Percentiles rank a stretch among this genome's conserved stretches.
Conservation (phyloP, 2,888 invertebrate genomes). For the Miltochrista miniata region DNA sequence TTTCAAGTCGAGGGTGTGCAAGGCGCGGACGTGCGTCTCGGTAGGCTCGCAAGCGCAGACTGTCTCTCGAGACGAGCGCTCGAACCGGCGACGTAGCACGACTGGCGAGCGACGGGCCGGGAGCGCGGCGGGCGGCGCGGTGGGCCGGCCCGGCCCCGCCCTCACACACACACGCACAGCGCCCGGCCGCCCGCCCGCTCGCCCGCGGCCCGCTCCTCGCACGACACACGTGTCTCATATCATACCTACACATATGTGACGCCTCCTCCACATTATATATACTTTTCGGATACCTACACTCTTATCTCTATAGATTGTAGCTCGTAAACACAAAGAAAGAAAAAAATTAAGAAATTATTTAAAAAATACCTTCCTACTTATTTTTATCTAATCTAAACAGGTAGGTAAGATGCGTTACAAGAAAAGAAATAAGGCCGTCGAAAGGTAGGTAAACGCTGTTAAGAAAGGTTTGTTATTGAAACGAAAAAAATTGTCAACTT, state of each 20-base stretch:
- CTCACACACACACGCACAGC: constrained; percentile 30
- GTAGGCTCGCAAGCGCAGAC: constrained; percentile 62
- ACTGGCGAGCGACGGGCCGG: constrained; percentile 58
- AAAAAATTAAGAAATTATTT: no score
- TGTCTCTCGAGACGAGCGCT: constrained; percentile 59
- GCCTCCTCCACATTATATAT: constrained; percentile 70
- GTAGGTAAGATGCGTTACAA: no score
- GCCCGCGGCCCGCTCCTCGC: constrained; percentile 46
- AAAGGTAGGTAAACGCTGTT: no score
- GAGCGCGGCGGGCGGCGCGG: constrained; percentile 61
- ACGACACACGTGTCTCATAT: constrained; percentile 68
- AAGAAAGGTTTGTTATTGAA: constrained; percentile 21
- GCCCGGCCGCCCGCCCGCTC: constrained; percentile 43
- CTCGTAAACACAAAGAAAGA: constrained; percentile 11
- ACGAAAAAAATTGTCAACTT: constrained; percentile 30
- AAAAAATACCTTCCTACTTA: no score
- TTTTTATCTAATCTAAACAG: no score
- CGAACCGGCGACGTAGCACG: constrained; percentile 68
- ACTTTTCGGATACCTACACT: constrained; percentile 69
- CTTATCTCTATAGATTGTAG: constrained; percentile 19
- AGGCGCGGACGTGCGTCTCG: constrained; percentile 65
- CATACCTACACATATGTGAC: constrained; percentile 78
- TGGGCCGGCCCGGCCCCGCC: constrained; percentile 67
- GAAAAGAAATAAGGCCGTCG: no score
- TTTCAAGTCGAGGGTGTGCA: constrained; percentile 46